A percentile compares a stretch with the other conserved stretches of the same genome.
phyloP scores from a whole-genome alignment of 2,797 vertebrate genomes.

The Fistularia commersonii region DNA sequence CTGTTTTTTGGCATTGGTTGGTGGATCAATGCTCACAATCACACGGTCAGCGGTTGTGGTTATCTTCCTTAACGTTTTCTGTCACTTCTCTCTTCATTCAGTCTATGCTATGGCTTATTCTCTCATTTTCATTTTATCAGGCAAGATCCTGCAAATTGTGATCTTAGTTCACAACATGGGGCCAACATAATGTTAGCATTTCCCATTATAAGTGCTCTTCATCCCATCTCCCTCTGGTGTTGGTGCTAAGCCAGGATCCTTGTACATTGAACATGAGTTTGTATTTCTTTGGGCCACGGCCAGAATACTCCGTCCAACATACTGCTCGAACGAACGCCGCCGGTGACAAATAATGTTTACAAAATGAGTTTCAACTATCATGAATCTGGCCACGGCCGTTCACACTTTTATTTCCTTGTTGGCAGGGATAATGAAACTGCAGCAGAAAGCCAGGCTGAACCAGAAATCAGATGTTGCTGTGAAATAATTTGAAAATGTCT shows the following conservation, averaged over 20 bases:
- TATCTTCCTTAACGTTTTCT: no score
- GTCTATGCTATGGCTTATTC: no score
- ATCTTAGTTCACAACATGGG: no score
- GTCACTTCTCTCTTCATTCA: no score
- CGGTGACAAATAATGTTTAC: slow-evolving; percentile 5
- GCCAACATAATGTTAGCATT: no score
- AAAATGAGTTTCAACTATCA: neutral
- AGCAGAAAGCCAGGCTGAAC: neutral
- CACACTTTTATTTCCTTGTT: neutral
- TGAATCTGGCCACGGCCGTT: neutral
- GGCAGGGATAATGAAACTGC: neutral
- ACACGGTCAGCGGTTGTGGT: no score
- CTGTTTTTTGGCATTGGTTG: no score
- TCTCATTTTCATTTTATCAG: no score
- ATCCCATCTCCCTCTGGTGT: neutral
- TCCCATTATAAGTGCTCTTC: no score
- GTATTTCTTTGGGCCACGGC: neutral
- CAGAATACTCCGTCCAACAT: neutral
- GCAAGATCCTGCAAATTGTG: no score
- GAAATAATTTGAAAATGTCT: slow-evolving; percentile 10
- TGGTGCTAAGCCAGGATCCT: neutral
- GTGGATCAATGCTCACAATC: no score
- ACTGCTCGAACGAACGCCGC: neutral
- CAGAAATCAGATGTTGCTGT: neutral
- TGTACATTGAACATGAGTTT: slow-evolving; percentile 4